Conservation (phyloP, 2,888 invertebrate species). For the Tineola bisselliella region DNA sequence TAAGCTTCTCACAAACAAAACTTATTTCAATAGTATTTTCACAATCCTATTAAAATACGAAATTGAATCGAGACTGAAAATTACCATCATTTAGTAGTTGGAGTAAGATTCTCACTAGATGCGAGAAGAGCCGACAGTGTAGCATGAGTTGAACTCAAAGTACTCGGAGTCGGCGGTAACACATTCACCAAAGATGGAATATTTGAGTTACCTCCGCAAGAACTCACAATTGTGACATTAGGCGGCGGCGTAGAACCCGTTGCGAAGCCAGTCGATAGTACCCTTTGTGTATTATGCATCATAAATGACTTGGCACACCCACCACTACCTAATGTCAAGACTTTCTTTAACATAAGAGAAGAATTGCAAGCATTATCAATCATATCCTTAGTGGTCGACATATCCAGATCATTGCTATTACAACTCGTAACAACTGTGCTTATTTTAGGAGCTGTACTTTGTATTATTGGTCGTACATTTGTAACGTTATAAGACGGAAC, state of each 20-base stretch:
- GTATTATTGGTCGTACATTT: slow-evolving; percentile 40
- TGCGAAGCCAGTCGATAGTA: slow-evolving; percentile 55
- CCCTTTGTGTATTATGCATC: slow-evolving; percentile 63
- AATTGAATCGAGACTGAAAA: background rate
- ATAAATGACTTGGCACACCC: slow-evolving; percentile 57
- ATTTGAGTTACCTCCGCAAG: slow-evolving; percentile 41
- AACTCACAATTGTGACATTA: slow-evolving; percentile 60
- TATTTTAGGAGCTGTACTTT: slow-evolving; percentile 46
- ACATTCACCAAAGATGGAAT: slow-evolving; percentile 34
- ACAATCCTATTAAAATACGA: background rate
- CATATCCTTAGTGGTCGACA: slow-evolving; percentile 61
- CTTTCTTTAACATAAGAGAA: slow-evolving; percentile 63
- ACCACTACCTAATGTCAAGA: slow-evolving; percentile 55
- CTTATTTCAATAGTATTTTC: background rate
- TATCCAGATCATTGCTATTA: slow-evolving; percentile 46
- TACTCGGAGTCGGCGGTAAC: slow-evolving; percentile 44
- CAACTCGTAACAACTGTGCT: slow-evolving; percentile 37
- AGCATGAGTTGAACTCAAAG: slow-evolving; percentile 59
- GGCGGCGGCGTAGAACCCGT: slow-evolving; percentile 54
- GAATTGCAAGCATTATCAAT: slow-evolving; percentile 63
- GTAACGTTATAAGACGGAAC: slow-evolving; percentile 51
- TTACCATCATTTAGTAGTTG: slow-evolving; percentile 14
- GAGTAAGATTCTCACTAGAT: slow-evolving; percentile 31
- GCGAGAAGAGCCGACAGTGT: slow-evolving; percentile 55
- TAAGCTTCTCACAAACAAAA: background rate